Percentiles rank a stretch among this genome's conserved stretches.
These are phyloP conservation scores for Orthochromis malagaraziensis DNA, from an alignment of 2,113 vertebrate genomes.

Conservation along the genomic window DNA sequence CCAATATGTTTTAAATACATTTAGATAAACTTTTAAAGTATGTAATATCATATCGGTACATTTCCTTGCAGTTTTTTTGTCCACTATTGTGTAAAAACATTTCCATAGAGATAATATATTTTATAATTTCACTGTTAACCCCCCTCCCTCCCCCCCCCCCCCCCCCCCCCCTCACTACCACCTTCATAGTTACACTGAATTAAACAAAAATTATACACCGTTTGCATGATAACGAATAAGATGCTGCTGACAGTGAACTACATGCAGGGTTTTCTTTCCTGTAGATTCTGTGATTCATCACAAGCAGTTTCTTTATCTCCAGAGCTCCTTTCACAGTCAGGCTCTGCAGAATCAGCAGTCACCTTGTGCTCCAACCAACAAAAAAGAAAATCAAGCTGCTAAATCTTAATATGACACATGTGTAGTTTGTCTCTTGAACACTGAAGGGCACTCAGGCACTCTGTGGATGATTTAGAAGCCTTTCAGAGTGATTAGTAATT, in stretches of 20 bases:
- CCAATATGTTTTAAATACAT: not conserved
- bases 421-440: too few species aligned
- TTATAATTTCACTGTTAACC: not conserved
- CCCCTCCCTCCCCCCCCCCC: too few species aligned
- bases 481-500: fast-evolving
- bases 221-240: not conserved
- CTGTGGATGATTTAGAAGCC: too few species aligned
- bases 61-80: not conserved
- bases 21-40: not conserved
- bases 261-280: not conserved
- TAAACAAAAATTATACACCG: not conserved
- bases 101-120: not conserved
- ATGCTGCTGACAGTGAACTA: not conserved
- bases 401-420: too few species aligned
- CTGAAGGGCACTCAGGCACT: fast-evolving
- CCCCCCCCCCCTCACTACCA: fast-evolving
- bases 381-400: too few species aligned
- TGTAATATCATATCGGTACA: not conserved
- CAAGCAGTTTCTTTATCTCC: too few species aligned
- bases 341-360: too few species aligned
- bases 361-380: too few species aligned
- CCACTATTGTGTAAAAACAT: not conserved
- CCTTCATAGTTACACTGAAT: not conserved
- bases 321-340: too few species aligned
- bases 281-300: not conserved